Percentiles rank a stretch among this genome's conserved stretches.
Conservation (phyloP, 1,140 invertebrate species). For the Microplitis mediator region DNA sequence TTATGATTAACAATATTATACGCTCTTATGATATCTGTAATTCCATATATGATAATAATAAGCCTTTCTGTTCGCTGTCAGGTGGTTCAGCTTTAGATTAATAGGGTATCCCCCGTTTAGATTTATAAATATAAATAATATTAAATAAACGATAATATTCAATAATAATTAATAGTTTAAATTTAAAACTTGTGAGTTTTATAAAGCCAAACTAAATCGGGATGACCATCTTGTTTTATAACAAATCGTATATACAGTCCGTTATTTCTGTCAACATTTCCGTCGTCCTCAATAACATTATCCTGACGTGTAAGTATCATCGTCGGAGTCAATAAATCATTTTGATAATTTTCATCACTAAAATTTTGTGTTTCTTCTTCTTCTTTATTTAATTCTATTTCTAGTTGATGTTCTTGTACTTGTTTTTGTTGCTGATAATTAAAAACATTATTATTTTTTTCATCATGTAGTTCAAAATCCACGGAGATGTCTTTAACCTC, state of each 20-base stretch:
- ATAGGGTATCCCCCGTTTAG: no score
- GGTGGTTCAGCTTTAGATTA: no score
- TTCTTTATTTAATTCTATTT: not conserved
- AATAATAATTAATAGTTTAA: not conserved
- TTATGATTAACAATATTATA: no score
- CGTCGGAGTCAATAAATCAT: conserved; percentile 3
- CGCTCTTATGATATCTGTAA: no score
- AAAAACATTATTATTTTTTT: conserved; percentile 9
- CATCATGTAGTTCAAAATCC: not conserved
- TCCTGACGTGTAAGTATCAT: conserved; percentile 17
- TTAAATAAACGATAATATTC: no score
- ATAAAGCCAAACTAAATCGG: conserved; percentile 55
- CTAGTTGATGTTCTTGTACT: not conserved
- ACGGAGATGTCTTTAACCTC: not conserved
- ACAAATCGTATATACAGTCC: conserved; percentile 56
- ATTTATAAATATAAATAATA: no score
- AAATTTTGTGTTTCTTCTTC: not conserved
- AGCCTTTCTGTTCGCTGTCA: not conserved
- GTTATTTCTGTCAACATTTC: conserved; percentile 31
- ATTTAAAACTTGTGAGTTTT: conserved; percentile 60
- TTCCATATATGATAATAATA: not conserved
- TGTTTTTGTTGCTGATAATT: not conserved
- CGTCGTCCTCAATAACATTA: conserved; percentile 30
- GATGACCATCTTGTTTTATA: conserved; percentile 51
- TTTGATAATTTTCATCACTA: not conserved